These are phyloP conservation scores for Danio choprae DNA, from an alignment of 2,797 vertebrate species.

Conservation along the genomic window DNA sequence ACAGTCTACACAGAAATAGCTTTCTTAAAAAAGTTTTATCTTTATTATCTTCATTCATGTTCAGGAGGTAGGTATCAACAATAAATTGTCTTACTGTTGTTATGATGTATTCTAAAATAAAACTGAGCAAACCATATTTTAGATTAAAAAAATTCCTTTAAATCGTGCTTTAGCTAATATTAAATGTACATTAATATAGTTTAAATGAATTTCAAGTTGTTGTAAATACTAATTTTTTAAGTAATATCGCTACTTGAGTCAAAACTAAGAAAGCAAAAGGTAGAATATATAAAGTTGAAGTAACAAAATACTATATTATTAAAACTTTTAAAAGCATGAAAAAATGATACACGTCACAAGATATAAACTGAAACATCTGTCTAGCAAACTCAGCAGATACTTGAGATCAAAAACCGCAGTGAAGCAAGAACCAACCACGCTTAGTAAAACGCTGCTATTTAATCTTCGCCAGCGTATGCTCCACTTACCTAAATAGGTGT, in stretches of 20 bases:
- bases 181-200: neutral
- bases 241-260: neutral
- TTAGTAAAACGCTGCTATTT: neutral
- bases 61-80: neutral
- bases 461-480: neutral
- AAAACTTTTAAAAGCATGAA: neutral
- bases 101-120: neutral
- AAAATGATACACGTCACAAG: neutral
- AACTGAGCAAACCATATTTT: neutral
- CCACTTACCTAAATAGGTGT: constrained; percentile 47
- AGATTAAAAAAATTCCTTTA: neutral
- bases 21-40: constrained; percentile 53
- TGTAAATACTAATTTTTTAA: neutral
- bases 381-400: constrained; percentile 2
- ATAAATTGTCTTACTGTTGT: neutral
- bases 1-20: constrained; percentile 42
- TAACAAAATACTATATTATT: neutral
- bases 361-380: neutral
- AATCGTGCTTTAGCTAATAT: neutral
- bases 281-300: neutral
- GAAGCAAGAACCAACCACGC: neutral
- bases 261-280: neutral
- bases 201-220: neutral
- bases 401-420: constrained; percentile 24
- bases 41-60: constrained; percentile 56